Base-by-base conservation (phyloP, 2,113 vertebrate species). In the Danio rerio region DNA sequence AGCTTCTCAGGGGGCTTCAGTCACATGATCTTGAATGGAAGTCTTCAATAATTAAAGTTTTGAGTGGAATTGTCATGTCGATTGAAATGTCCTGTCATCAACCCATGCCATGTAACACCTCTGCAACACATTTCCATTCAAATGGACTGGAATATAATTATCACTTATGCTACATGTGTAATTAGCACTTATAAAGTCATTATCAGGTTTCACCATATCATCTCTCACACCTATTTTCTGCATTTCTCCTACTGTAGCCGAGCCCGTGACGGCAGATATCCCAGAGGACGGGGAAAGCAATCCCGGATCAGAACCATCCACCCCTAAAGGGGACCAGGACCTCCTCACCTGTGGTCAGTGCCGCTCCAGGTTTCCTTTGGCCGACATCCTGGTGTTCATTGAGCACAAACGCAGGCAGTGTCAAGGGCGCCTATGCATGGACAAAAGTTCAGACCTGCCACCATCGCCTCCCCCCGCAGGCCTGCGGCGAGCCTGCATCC, bases 321-420 rank as follows among this genome's bases (percentile, higher is more conserved):
- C 93, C 89, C 95, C 96, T 3, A 97, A 98, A 94, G 96, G 96
- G 92, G 96, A 99, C 91, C 98, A 97, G 81, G 98, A 99, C 94
- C 96, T 99, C 89, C 95, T 99, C 90, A 99, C 97, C 81, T 99
- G 98, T 89, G 98, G 98, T 94, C 98, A 98, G 93, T 99, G 98
- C 95, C 97, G 98, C 95, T 95, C 97, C 94, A 97, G 96, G 92
- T 99, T 99, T 94, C 97, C 97, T 83, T 93, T 99, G 94, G 96
- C 96, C 82, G 97, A 99, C 94, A 99, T 99, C 93, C 95, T 99
- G 91, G 94, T 98, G 93, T 99, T 99, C 95, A 99, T 99, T 85
- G 96, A 99, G 93, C 98, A 99, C 96, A 99, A 99, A 94, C 94
- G 97, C 94, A 97, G 96, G 94, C 96, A 98, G 95, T 99, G 98